Evolutionary conservation across 2,113 vertebrate genomes (phyloP), one percentile per base, ranked within the genome.

Genomic region (Symphodus melops): DNA sequence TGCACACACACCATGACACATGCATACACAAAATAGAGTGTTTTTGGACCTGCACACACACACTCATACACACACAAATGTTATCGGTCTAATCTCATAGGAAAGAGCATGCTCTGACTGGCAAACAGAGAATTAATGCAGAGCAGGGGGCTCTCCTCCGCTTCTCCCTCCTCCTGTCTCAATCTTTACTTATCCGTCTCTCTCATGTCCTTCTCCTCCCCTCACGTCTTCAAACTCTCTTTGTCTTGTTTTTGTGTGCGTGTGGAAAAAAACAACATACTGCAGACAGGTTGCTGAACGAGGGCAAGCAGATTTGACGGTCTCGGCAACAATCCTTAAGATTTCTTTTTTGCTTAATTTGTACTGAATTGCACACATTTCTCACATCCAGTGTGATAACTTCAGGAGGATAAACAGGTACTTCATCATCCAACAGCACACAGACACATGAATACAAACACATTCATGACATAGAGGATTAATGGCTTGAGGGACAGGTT

Each of bases 41-140:
- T 79, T 72, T 58, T 60, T 14, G 55, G 59, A 77, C 59, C 37
- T n/a, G 25, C 25, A 25, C 25, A 39, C 63, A 23, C 54, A 28
- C 23, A 17, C 59, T 51, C 69, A 54, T 52, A 78, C 68, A 84
- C 79, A 72, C 72, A 83, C 69, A 54, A 58, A 81, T 92, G 84
- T 86, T 87, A 90, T 92, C 89, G 87, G 89, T 80, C 88, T 92
- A 86, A 93, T 93, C 92, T 93, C 92, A 86, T 75, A 88, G 91
- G 90, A 87, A 89, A 83, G 73, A 89, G 72, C 90, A 90, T 89
- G 92, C 86, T 89, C 88, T 89, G 93, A 94, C 90, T 94, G 90
- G 87, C 90, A 94, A 94, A 87, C 88, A 91, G 85, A 88, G 91
- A 86, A 92, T 92, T 93, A 91, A 92, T 90, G 88, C 86, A 83